A percentile compares a stretch with the other conserved stretches of the same genome.
These are phyloP conservation scores for Centropus unirufus DNA, from an alignment of 2,113 vertebrate genomes.

Conservation along the genomic window DNA sequence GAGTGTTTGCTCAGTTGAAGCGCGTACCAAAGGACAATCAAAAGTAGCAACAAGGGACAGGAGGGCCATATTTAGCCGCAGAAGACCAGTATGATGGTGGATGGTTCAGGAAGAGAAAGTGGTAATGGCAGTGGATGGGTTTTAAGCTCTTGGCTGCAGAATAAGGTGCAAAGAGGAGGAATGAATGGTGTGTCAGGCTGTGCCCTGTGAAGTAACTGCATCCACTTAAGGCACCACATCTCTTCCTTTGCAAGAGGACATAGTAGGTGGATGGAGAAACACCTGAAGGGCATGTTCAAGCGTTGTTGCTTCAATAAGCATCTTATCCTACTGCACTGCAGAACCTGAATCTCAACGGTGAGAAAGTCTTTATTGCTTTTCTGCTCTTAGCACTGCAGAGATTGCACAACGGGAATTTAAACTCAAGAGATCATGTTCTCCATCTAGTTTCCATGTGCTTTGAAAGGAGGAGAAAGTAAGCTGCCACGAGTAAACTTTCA, in stretches of 20 bases:
- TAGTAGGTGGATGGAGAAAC: not conserved
- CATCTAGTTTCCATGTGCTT: not conserved
- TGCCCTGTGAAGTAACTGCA: not conserved
- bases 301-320: not conserved
- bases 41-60: not conserved
- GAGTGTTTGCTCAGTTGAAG: not conserved
- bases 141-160: not conserved
- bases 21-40: rapidly evolving
- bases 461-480: not conserved
- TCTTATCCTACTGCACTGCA: not conserved
- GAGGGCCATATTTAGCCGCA: not conserved
- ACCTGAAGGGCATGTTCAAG: not conserved
- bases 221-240: not conserved
- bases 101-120: not conserved
- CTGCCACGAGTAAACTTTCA: conserved; percentile 25
- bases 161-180: not conserved
- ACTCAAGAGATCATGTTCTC: not conserved
- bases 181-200: not conserved
- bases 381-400: not conserved
- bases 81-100: not conserved
- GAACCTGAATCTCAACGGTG: not conserved
- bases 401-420: not conserved
- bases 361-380: not conserved
- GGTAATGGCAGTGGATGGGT: not conserved
- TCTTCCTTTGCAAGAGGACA: not conserved